These are phyloP conservation scores for Argyrosomus regius DNA, from an alignment of 2,797 vertebrate species.

Conservation along the genomic window DNA sequence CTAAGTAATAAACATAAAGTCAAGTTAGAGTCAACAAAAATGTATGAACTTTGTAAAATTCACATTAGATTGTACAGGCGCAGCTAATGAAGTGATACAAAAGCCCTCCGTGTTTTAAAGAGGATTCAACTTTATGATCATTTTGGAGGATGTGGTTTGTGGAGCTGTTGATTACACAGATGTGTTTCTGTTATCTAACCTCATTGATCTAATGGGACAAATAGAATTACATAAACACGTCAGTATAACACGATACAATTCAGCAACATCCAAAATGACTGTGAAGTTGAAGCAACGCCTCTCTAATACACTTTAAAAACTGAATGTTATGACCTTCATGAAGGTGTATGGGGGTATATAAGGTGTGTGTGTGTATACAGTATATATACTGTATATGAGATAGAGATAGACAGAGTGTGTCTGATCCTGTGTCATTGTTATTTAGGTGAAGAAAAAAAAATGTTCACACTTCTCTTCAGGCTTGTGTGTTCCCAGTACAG, in stretches of 20 bases:
- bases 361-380: neutral
- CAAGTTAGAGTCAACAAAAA: no score
- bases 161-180: neutral
- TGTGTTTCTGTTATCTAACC: neutral
- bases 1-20: no score
- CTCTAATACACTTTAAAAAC: neutral
- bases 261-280: neutral
- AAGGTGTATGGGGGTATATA: neutral
- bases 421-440: constrained; percentile 31
- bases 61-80: no score
- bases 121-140: neutral
- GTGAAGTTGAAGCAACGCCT: neutral
- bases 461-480: constrained; percentile 37
- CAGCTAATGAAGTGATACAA: no score
- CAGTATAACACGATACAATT: neutral
- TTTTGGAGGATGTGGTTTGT: neutral
- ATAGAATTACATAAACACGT: neutral
- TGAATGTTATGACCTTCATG: neutral
- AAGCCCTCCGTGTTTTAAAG: neutral
- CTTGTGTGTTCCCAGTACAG: constrained; percentile 48
- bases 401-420: neutral
- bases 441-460: constrained; percentile 22
- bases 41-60: no score
- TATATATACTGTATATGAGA: no score
- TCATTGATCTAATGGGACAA: neutral